Conservation (phyloP, 2,113 vertebrate species). For the Malaclemys terrapin region DNA sequence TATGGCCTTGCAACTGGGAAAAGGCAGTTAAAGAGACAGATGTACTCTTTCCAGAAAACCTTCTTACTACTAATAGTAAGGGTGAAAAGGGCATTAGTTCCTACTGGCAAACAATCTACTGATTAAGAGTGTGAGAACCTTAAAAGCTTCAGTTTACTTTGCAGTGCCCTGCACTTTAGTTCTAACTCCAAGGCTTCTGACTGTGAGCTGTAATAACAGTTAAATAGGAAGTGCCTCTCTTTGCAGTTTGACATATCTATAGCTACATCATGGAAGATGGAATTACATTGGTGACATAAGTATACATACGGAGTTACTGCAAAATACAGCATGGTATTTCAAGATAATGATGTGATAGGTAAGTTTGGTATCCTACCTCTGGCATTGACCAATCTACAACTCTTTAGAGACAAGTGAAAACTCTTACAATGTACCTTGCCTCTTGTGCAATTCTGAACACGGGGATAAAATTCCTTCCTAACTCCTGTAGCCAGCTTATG, state of each 20-base stretch:
- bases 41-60: not conserved
- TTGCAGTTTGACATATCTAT: not conserved
- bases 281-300: not conserved
- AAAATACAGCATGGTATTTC: not conserved
- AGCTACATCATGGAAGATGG: not conserved
- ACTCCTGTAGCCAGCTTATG: not conserved
- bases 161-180: not conserved
- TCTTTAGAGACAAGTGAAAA: not conserved
- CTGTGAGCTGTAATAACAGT: not conserved
- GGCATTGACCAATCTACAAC: not conserved
- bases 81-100: conserved; percentile 35
- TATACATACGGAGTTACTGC: not conserved
- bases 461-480: not conserved
- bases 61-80: not conserved
- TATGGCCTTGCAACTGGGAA: conserved; percentile 40
- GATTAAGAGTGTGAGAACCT: not conserved
- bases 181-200: conserved; percentile 5
- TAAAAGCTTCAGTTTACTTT: conserved; percentile 41
- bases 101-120: conserved; percentile 32
- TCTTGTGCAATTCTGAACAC: not conserved
- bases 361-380: not conserved
- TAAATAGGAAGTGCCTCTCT: not conserved
- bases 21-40: conserved; percentile 45
- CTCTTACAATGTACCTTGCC: not conserved
- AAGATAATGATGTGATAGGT: not conserved